Percentiles rank a stretch among this genome's conserved stretches.
Evolutionary conservation across 1,140 invertebrate genomes (phyloP).

Genomic region (Drosophila guanche): DNA sequence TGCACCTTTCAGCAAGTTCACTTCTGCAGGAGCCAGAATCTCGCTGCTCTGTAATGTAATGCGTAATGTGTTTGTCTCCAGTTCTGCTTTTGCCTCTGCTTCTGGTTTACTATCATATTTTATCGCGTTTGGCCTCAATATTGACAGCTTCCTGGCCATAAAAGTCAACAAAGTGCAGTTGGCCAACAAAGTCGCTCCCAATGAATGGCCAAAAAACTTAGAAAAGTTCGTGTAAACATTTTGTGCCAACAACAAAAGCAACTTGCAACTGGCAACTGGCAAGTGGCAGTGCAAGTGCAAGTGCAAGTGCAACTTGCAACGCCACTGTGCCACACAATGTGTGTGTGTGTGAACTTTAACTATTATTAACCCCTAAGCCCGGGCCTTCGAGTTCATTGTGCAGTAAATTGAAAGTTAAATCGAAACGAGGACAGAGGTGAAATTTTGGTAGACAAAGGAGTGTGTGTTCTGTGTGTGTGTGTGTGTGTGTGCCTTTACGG

Average conservation of each 20-base stretch:
- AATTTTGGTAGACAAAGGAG: not conserved
- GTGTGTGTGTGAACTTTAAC: constrained; percentile 31
- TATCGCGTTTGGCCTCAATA: constrained; percentile 38
- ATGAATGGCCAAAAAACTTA: constrained; percentile 61
- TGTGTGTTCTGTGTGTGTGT: too few species aligned
- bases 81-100: not conserved
- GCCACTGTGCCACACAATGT: constrained; percentile 37
- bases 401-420: constrained; percentile 50
- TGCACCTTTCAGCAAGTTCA: not conserved
- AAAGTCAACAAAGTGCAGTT: constrained; percentile 61
- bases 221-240: constrained; percentile 46
- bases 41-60: too few species aligned
- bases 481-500: not conserved
- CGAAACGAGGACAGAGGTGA: constrained; percentile 6
- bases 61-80: constrained; percentile 31
- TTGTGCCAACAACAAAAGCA: constrained; percentile 22
- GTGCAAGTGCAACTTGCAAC: too few species aligned
- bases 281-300: not conserved
- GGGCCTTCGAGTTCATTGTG: constrained; percentile 33
- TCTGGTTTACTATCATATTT: constrained; percentile 43
- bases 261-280: constrained; percentile 3
- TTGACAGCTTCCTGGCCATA: constrained; percentile 51
- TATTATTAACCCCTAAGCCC: constrained; percentile 40
- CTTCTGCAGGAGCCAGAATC: too few species aligned
- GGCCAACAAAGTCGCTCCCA: constrained; percentile 61